These are phyloP conservation scores for Notoglanidium macrostoma DNA, from an alignment of 2,797 vertebrate species.

Conservation along the genomic window DNA sequence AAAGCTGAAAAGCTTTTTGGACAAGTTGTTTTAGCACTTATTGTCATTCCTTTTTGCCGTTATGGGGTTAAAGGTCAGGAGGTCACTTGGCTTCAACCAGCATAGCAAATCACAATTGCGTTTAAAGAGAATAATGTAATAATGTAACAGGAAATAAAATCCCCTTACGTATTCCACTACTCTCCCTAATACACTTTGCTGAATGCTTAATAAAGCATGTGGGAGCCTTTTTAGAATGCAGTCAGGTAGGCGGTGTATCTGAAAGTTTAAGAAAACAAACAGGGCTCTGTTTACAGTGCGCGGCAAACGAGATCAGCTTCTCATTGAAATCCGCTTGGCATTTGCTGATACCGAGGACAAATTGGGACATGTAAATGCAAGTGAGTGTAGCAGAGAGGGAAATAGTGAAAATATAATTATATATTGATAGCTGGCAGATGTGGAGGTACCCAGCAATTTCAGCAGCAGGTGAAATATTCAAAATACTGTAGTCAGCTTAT, in stretches of 20 bases:
- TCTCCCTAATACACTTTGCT: not conserved
- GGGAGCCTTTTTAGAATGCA: slow-evolving; percentile 20
- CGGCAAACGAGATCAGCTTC: slow-evolving; percentile 10
- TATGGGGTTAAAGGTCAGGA: slow-evolving; percentile 20
- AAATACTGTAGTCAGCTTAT: slow-evolving; percentile 44
- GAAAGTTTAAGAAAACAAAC: slow-evolving; percentile 24
- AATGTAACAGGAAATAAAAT: not conserved
- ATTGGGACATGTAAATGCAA: slow-evolving; percentile 34
- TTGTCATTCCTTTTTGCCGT: not conserved
- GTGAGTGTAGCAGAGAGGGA: slow-evolving; percentile 30
- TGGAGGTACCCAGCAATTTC: slow-evolving; percentile 36
- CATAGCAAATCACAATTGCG: not conserved
- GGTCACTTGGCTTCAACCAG: not conserved
- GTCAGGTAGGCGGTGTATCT: slow-evolving; percentile 14
- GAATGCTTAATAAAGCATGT: slow-evolving; percentile 13
- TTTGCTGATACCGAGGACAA: slow-evolving; percentile 42
- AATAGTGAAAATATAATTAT: slow-evolving; percentile 48
- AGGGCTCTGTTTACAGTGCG: slow-evolving; percentile 28
- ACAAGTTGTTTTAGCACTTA: slow-evolving; percentile 34
- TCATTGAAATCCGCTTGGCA: slow-evolving; percentile 13
- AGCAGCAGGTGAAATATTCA: slow-evolving; percentile 46
- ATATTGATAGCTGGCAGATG: slow-evolving; percentile 46
- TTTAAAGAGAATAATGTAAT: not conserved
- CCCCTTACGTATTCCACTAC: not conserved
- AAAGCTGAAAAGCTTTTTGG: slow-evolving; percentile 36